These are phyloP conservation scores for Podarcis raffonei DNA, from an alignment of 2,113 vertebrate species.

Conservation along the genomic window DNA sequence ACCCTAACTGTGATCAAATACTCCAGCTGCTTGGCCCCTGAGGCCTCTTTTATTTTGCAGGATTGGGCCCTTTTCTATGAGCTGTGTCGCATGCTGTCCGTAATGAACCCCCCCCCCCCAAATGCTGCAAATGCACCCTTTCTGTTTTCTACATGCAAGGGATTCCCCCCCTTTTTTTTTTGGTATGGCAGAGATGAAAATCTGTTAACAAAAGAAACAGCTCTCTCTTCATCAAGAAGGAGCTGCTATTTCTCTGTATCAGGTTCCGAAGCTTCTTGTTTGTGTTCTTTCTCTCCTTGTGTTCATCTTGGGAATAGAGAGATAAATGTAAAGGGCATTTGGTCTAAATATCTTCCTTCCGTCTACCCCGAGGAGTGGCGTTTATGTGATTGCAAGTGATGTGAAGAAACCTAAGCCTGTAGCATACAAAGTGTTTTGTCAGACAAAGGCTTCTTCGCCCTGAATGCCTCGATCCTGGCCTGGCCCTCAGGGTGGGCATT, in stretches of 20 bases:
- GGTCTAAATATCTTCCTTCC: background rate
- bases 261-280: background rate
- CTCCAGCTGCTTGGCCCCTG: background rate
- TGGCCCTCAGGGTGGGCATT: background rate
- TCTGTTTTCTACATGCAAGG: fast-evolving
- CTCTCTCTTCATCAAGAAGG: background rate
- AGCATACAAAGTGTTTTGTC: background rate
- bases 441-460: constrained; percentile 3
- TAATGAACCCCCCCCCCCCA: no score
- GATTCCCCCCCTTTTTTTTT: background rate
- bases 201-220: background rate
- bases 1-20: background rate
- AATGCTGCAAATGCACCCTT: background rate
- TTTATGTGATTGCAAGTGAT: constrained; percentile 2
- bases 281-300: background rate
- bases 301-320: constrained; percentile 13
- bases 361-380: background rate
- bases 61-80: background rate
- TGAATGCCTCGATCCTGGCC: background rate
- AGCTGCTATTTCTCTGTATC: background rate
- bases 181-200: background rate
- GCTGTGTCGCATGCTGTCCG: background rate
- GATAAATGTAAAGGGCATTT: constrained; percentile 10
- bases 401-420: background rate
- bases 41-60: background rate